Conservation (phyloP, 2,797 vertebrate species). For the Acridotheres tristis region DNA sequence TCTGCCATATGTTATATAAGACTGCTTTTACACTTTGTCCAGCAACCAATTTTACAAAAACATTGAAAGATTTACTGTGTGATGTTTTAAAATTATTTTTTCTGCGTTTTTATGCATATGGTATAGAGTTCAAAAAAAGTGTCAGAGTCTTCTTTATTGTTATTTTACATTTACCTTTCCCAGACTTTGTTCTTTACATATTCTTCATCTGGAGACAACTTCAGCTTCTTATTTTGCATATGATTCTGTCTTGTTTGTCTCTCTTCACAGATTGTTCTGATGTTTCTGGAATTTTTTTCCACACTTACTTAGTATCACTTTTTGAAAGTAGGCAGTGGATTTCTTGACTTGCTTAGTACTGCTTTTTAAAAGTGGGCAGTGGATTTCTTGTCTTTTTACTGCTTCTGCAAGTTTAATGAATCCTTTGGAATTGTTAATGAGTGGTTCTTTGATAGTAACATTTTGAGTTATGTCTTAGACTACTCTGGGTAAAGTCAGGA, state of each 20-base stretch:
- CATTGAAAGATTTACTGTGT: background rate
- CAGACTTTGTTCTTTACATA: background rate
- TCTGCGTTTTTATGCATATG: background rate
- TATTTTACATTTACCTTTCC: background rate
- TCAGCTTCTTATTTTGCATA: background rate
- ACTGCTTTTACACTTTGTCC: background rate
- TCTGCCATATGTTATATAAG: background rate
- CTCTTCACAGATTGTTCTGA: background rate
- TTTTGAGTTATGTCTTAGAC: background rate
- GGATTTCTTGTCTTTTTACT: background rate
- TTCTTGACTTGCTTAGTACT: background rate
- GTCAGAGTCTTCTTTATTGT: background rate
- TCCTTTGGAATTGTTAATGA: background rate
- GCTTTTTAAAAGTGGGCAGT: background rate
- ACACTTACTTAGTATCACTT: background rate
- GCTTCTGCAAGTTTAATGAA: background rate
- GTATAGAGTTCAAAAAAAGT: background rate
- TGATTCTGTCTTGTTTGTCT: background rate
- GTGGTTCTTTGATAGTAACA: background rate
- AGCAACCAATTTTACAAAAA: background rate
- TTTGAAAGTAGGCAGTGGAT: background rate
- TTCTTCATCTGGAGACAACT: background rate
- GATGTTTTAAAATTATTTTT: background rate
- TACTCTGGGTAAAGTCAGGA: background rate
- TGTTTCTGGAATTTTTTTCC: background rate